Conservation (phyloP, 2,113 vertebrate species). For the Sander lucioperca region DNA sequence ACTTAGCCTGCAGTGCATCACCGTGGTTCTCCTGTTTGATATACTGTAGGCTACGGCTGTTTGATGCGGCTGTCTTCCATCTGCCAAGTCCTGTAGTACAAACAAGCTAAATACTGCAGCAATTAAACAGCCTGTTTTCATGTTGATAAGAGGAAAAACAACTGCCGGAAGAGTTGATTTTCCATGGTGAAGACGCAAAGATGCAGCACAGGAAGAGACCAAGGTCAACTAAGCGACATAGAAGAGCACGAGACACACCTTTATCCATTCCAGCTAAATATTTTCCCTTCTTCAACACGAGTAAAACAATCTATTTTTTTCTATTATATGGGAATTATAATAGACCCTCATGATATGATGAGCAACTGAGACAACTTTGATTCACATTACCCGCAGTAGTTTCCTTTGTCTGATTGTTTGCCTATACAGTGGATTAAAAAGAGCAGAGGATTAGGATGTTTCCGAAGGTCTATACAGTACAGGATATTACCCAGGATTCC, state of each 20-base stretch:
- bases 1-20: constrained; percentile 57
- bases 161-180: constrained; percentile 34
- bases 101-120: constrained; percentile 45
- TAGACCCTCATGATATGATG: background rate
- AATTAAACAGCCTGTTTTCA: constrained; percentile 56
- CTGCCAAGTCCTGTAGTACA: constrained; percentile 57
- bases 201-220: background rate
- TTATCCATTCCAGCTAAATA: background rate
- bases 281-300: background rate
- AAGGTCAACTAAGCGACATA: background rate
- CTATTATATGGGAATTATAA: constrained; percentile 6
- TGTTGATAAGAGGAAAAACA: constrained; percentile 46
- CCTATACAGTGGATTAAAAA: constrained; percentile 75
- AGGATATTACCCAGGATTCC: constrained; percentile 65
- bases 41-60: constrained; percentile 37
- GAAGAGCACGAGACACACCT: background rate
- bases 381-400: constrained; percentile 65
- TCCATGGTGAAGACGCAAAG: background rate
- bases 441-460: constrained; percentile 79
- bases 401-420: constrained; percentile 79
- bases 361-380: constrained; percentile 43
- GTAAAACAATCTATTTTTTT: background rate
- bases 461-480: constrained; percentile 80
- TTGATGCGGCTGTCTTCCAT: constrained; percentile 56
- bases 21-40: constrained; percentile 60